Base-by-base conservation (phyloP, 2,797 vertebrate species). In the Anguilla megastoma region DNA sequence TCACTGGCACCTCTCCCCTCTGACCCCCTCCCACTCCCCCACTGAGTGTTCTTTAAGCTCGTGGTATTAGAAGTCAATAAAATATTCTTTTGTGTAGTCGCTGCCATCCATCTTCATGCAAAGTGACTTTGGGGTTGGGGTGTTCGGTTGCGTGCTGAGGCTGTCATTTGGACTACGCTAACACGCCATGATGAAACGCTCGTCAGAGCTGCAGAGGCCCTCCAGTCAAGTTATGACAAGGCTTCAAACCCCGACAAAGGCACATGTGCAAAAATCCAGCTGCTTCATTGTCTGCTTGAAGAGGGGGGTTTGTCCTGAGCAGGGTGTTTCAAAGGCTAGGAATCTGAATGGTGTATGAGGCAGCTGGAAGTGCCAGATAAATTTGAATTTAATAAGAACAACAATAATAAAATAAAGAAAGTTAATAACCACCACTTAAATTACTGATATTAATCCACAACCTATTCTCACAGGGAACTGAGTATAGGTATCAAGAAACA, bases 211-310 rank as follows among this genome's bases (percentile, higher is more conserved):
- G 50, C 86, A 2, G 50, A 27, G 90, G 90, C 91, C 90, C 89
- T 90, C 88, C 50, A 91, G 94, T 93, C 91, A 91, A 95, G 95
- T 96, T 96, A 96, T 96, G 96, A 96, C 94, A 94, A 94, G 94
- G 89, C 92, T 89, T 94, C 94, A 94, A 94, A 92, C 88, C 90
- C 0, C 85, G 91, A 95, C 93, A 96, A 96, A 94, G 91, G 91
- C 93, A 94, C 93, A 94, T 94, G 95, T 94, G 94, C 95, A 95
- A 94, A 94, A 95, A 94, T 94, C 95, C 95, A 94, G 94, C 95
- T 93, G 95, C 92, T 95, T 93, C 89, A 93, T 95, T 95, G 94
- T 95, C 74, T 92, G 87, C 85, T 56, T 92, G 90, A 85, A 91
- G 91, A 92, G 88, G 41, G 88, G 90, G 90, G 90, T 95, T 95